Evolutionary conservation across 2,113 vertebrate species (phyloP).

Genomic region (Cyprinus carpio): DNA sequence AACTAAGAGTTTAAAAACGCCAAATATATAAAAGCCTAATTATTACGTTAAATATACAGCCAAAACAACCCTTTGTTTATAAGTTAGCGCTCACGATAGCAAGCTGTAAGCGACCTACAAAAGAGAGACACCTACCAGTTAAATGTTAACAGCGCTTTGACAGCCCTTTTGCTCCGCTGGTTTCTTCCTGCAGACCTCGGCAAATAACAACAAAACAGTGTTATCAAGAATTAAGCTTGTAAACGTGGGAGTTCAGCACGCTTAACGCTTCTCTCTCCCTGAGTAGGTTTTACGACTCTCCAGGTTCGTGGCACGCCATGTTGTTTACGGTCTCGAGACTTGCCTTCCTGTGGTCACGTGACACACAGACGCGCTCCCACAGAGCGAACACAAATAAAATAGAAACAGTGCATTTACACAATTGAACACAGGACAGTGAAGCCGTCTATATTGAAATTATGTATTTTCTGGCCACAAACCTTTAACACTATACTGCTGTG

Average conservation of each 20-base stretch:
- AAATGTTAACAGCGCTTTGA: conserved; percentile 25
- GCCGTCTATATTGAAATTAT: not conserved
- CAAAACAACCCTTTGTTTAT: conserved; percentile 14
- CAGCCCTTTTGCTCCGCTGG: not conserved
- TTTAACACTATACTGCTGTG: not conserved
- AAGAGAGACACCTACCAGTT: conserved; percentile 5
- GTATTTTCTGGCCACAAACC: not conserved
- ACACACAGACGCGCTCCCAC: not conserved
- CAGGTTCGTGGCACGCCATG: conserved; percentile 70
- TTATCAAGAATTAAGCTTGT: not conserved
- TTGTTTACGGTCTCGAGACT: conserved; percentile 76
- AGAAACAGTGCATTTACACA: not conserved
- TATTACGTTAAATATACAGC: not conserved
- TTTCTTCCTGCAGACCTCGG: not conserved
- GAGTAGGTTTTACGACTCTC: conserved; percentile 22
- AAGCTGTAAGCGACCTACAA: not conserved
- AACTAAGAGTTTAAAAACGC: not conserved
- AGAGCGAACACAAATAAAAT: not conserved
- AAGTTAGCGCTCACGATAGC: conserved; percentile 7
- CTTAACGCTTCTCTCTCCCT: not conserved
- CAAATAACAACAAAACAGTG: not conserved
- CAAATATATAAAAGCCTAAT: not conserved
- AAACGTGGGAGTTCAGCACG: not conserved
- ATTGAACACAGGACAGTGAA: not conserved
- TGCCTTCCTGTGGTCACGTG: conserved; percentile 41